Conservation (phyloP, 2,888 invertebrate species). For the Pandemis cinnamomeana region DNA sequence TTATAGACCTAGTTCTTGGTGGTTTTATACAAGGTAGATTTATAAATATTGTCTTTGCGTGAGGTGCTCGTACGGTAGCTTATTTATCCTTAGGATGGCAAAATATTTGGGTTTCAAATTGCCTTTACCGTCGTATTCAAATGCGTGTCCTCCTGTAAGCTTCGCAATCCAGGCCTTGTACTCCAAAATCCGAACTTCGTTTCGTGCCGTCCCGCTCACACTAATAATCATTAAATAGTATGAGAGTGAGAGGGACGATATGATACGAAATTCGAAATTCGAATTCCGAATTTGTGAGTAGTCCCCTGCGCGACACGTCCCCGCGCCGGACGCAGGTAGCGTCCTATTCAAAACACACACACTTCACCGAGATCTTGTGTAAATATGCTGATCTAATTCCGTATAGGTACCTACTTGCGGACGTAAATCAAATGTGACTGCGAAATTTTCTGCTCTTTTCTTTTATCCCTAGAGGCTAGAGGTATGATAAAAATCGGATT, state of each 20-base stretch:
- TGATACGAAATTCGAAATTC: no score
- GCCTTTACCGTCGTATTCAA: conserved; percentile 44
- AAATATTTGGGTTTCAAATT: conserved; percentile 48
- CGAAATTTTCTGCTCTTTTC: conserved; percentile 7
- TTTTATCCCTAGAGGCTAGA: neutral
- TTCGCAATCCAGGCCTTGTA: conserved; percentile 5
- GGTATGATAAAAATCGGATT: conserved; percentile 1
- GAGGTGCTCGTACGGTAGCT: conserved; percentile 13
- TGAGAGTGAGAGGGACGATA: no score
- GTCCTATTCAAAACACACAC: conserved; percentile 20
- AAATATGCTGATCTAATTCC: conserved; percentile 31
- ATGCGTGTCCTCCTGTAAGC: conserved; percentile 41
- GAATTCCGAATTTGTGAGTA: no score
- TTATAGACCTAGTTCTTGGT: conserved; percentile 6
- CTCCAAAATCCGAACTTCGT: no score
- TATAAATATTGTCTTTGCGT: conserved; percentile 15
- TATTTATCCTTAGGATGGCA: conserved; percentile 38
- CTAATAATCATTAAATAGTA: no score
- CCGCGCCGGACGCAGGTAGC: conserved; percentile 18
- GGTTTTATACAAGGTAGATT: conserved; percentile 3
- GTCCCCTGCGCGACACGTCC: conserved; percentile 5
- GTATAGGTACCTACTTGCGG: conserved; percentile 13
- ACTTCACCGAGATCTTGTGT: conserved; percentile 19
- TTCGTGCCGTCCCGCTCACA: no score
- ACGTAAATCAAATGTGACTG: conserved; percentile 23